Conservation (phyloP, 2,888 invertebrate genomes). For the Neria commutata region DNA sequence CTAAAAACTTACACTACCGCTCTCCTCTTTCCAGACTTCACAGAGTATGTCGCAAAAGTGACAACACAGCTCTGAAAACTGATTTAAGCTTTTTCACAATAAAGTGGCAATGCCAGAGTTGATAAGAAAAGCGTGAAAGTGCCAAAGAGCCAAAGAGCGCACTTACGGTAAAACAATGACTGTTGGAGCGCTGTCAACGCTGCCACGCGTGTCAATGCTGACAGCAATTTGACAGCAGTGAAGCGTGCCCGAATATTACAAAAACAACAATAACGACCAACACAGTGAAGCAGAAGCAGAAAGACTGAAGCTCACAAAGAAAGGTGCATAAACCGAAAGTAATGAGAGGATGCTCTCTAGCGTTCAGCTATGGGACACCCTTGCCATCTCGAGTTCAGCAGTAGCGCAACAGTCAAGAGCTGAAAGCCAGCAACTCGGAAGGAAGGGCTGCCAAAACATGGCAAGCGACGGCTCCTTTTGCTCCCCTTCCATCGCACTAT, state of each 20-base stretch:
- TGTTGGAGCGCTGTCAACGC: slow-evolving; percentile 25
- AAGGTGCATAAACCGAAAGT: too few species aligned
- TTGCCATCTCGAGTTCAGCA: too few species aligned
- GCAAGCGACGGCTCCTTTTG: background rate
- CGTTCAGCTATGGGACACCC: background rate
- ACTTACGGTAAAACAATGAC: background rate
- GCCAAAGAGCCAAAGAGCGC: background rate
- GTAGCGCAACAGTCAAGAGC: background rate
- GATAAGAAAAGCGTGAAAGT: background rate
- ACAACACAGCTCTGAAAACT: too few species aligned
- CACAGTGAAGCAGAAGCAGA: too few species aligned
- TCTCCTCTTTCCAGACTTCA: too few species aligned
- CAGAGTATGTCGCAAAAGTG: too few species aligned
- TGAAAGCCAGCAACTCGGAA: background rate
- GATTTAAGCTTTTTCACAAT: background rate
- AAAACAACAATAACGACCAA: background rate
- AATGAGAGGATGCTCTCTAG: too few species aligned
- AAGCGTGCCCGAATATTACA: slow-evolving; percentile 30
- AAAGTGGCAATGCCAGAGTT: background rate
- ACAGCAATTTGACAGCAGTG: slow-evolving; percentile 56
- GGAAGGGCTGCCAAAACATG: background rate
- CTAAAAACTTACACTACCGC: too few species aligned
- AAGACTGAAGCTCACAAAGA: too few species aligned
- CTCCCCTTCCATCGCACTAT: slow-evolving; percentile 6
- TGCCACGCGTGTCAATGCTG: too few species aligned